Conservation (phyloP, 92 coral and sea anemone species). For the Parazoanthus darwini region DNA sequence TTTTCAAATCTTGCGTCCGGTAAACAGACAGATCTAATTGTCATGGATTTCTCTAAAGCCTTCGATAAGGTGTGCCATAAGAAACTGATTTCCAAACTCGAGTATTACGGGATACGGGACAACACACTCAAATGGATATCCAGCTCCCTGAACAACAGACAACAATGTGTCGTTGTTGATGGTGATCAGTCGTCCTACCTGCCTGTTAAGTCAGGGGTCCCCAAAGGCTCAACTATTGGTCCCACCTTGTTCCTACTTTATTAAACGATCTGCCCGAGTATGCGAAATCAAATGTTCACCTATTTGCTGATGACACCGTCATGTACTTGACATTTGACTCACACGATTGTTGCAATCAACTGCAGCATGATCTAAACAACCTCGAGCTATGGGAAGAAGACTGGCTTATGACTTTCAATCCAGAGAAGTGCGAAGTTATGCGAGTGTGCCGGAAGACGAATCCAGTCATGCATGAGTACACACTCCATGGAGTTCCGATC, state of each 20-base stretch:
- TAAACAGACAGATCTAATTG: neutral
- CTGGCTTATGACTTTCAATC: neutral
- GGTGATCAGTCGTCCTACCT: slow-evolving; percentile 24
- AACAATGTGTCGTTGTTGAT: slow-evolving; percentile 36
- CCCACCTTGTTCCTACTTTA: neutral
- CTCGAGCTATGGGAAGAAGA: neutral
- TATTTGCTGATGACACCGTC: neutral
- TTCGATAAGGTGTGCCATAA: neutral
- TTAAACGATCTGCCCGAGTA: slow-evolving; percentile 19
- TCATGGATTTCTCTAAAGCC: slow-evolving; percentile 27
- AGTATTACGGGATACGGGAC: neutral
- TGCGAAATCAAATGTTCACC: slow-evolving; percentile 6
- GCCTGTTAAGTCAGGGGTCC: slow-evolving; percentile 29
- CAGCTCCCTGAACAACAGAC: slow-evolving; percentile 11
- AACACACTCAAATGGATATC: slow-evolving; percentile 23
- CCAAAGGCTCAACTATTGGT: slow-evolving; percentile 6
- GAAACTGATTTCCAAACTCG: neutral
- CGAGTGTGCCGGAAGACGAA: neutral
- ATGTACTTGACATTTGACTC: neutral
- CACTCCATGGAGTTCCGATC: too few relatives aligned
- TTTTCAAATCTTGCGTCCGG: neutral
- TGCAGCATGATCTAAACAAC: neutral
- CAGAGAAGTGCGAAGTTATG: neutral
- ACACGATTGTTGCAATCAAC: neutral
- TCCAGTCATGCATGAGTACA: too few relatives aligned